Conservation (phyloP, 2,888 invertebrate species). For the Schizaphis graminum region DNA sequence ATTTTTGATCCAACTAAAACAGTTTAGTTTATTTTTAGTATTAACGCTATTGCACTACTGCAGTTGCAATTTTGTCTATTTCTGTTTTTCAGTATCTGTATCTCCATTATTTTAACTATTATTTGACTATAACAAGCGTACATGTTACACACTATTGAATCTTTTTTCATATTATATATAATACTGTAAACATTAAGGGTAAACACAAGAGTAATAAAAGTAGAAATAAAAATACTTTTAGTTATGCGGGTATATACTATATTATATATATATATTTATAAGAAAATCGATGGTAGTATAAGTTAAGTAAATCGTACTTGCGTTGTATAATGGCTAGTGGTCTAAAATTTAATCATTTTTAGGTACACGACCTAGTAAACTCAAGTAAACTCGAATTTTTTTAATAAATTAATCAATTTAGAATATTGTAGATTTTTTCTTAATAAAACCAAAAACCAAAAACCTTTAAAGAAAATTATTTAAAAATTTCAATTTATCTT, state of each 20-base stretch:
- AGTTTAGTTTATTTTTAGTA: neutral
- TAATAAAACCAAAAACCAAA: neutral
- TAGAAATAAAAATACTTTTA: neutral
- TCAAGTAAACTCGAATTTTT: neutral
- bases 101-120: neutral
- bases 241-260: neutral
- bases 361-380: neutral
- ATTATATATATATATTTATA: neutral
- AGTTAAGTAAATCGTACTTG: neutral
- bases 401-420: neutral
- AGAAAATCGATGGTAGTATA: neutral
- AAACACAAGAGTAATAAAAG: neutral
- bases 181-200: neutral
- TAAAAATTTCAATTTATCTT: neutral
- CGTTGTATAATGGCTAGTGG: neutral
- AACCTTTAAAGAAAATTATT: neutral
- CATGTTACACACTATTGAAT: neutral
- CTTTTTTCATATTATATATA: neutral
- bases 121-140: neutral
- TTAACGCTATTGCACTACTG: neutral
- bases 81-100: neutral
- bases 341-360: neutral
- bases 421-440: neutral
- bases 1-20: neutral
- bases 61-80: neutral